Evolutionary conservation across 2,113 vertebrate genomes (phyloP), one percentile per base, ranked within the genome.

Genomic region (Aix galericulata): DNA sequence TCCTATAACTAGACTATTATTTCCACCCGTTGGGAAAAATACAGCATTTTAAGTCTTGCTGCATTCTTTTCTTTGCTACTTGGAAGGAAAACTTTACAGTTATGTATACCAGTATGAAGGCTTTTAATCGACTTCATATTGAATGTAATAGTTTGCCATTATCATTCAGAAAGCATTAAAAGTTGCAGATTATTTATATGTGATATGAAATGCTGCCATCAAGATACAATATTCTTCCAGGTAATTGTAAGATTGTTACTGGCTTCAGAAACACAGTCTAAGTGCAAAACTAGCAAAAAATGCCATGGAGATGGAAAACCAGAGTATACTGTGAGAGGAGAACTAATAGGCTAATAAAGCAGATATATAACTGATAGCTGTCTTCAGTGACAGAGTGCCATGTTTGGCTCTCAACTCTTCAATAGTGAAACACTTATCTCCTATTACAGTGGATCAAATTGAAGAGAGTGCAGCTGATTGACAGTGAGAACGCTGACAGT

Each of bases 271-370:
- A 92, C 21, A 91, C 14, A 88, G 46, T 91, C 53, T 82, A 86
- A 90, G 38, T 93, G 52, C 29, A 91, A 96, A 97, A 94, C 59
- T 83, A 79, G 68, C 21, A 52, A 96, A 86, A 77, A 88, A n/a
- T 27, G 46, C 82, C 78, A 55, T 50, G 22, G 23, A 26, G 50
- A 67, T n/a, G 73, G 77, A 94, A 89, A 91, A 97, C 5, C 67
- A 89, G 81, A 81, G 1, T 21, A 44, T 79, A 58, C 25, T 34
- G 62, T 44, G 22, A 72, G 34, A 44, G 10, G 8, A 75, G n/a
- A 89, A 58, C 20, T 67, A 75, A 81, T 44, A 26, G 14, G 0
- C 4, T 66, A 63, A 58, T 52, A 64, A 89, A 83, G 1, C 14
- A 76, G 27, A 8, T 36, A 52, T 22, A 17, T 73, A 32, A 36